Evolutionary conservation across 2,797 vertebrate species (phyloP).

Genomic region (Hoplostethus mediterraneus): DNA sequence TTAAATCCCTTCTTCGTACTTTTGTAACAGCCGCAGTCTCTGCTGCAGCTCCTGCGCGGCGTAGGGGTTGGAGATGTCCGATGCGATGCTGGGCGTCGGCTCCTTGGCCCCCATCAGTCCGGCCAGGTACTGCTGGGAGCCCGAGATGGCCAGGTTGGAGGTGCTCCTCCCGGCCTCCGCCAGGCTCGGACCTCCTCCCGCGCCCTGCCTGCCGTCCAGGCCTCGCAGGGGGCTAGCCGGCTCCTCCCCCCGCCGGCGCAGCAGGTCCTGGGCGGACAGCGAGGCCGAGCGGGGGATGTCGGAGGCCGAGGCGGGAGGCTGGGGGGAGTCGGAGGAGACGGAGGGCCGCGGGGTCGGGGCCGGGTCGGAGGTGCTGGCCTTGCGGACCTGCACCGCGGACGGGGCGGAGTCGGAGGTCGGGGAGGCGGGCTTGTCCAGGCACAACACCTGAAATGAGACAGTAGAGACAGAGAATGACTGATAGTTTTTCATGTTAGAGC

Average conservation of each 20-base stretch:
- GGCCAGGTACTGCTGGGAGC: slow-evolving; percentile 87
- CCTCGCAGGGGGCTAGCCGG: slow-evolving; percentile 4
- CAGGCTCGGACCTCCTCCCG: slow-evolving; percentile 68
- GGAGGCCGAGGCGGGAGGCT: slow-evolving; percentile 31
- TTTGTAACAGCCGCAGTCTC: slow-evolving; percentile 88
- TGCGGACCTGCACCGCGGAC: slow-evolving; percentile 88
- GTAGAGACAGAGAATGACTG: neutral
- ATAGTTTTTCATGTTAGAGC: no score
- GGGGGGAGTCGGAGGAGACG: slow-evolving; percentile 37
- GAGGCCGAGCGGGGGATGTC: slow-evolving; percentile 66
- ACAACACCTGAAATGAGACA: slow-evolving; percentile 84
- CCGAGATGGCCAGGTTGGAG: slow-evolving; percentile 87
- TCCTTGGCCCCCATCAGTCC: slow-evolving; percentile 83
- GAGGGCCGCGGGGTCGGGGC: slow-evolving; percentile 57
- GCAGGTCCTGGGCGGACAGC: slow-evolving; percentile 70
- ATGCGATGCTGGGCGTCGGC: slow-evolving; percentile 97
- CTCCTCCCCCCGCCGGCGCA: slow-evolving; percentile 52
- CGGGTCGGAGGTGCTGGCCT: slow-evolving; percentile 72
- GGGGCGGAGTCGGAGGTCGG: slow-evolving; percentile 77
- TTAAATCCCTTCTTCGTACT: slow-evolving; percentile 54
- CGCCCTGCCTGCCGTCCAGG: slow-evolving; percentile 33
- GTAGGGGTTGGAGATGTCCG: slow-evolving; percentile 93
- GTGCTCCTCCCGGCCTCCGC: slow-evolving; percentile 83
- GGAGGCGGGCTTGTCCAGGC: slow-evolving; percentile 80
- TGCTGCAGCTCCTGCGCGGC: slow-evolving; percentile 93